phyloP scores from a whole-genome alignment of 2,797 vertebrate species.

The Alosa sapidissima region DNA sequence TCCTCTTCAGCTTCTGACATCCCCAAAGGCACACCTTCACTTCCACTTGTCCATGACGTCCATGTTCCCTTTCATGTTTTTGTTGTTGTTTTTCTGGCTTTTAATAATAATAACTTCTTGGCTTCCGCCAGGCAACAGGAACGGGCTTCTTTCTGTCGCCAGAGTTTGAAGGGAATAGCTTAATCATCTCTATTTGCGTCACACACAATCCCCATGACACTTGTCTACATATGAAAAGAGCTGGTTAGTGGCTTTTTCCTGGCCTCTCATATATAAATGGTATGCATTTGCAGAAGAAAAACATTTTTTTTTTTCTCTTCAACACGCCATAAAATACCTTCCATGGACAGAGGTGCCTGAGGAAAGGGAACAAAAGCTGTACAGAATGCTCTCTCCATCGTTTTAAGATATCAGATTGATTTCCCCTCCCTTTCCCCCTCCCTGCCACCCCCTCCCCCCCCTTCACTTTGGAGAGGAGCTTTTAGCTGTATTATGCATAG shows the following conservation, averaged over 20 bases:
- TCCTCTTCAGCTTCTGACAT: background rate
- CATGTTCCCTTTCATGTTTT: slow-evolving; percentile 17
- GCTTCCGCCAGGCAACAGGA: background rate
- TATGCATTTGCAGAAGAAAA: background rate
- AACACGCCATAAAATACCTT: background rate
- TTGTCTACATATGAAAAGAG: slow-evolving; percentile 7
- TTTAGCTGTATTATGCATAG: slow-evolving; percentile 24
- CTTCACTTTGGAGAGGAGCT: slow-evolving; percentile 19
- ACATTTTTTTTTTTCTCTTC: background rate
- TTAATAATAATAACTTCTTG: slow-evolving; percentile 9
- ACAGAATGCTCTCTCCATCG: slow-evolving; percentile 6
- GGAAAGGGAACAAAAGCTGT: background rate
- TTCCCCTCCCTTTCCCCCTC: background rate
- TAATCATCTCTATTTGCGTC: slow-evolving; percentile 11
- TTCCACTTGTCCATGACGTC: slow-evolving; percentile 9
- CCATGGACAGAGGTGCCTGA: background rate
- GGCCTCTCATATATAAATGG: background rate
- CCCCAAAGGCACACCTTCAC: slow-evolving; percentile 15
- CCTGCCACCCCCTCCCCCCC: background rate
- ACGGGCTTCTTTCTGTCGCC: background rate
- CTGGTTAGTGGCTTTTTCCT: background rate
- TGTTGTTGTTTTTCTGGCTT: slow-evolving; percentile 14
- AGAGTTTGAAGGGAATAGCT: slow-evolving; percentile 10
- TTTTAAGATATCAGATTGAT: slow-evolving; percentile 32
- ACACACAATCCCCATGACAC: slow-evolving; percentile 22